Conservation (phyloP, 2,888 invertebrate species). For the Eumacrocentrus americanus region DNA sequence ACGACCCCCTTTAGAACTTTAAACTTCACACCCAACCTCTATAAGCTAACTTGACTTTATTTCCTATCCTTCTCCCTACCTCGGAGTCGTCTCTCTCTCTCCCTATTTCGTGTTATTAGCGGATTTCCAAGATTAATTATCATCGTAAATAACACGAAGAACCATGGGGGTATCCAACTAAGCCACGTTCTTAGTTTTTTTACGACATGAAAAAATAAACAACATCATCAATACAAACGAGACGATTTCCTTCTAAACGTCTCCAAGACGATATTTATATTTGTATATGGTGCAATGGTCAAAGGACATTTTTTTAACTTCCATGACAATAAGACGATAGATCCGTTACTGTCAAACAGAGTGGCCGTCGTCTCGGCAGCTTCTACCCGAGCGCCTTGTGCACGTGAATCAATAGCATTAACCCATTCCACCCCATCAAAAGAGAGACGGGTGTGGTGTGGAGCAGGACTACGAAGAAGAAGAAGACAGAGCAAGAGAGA, state of each 20-base stretch:
- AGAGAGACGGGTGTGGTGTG: constrained; percentile 42
- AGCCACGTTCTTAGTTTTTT: neutral
- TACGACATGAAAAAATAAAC: constrained; percentile 6
- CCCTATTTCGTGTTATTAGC: constrained; percentile 38
- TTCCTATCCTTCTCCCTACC: constrained; percentile 2
- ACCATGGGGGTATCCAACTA: neutral
- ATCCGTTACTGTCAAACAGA: constrained; percentile 60
- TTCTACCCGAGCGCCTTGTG: constrained; percentile 47
- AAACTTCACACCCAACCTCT: constrained; percentile 17
- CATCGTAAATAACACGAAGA: constrained; percentile 41
- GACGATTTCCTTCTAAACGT: no score
- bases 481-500: neutral
- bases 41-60: constrained; percentile 21
- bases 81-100: constrained; percentile 2
- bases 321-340: constrained; percentile 31
- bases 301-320: neutral
- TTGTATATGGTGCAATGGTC: no score
- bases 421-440: constrained; percentile 61
- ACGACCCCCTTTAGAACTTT: constrained; percentile 8
- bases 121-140: constrained; percentile 46
- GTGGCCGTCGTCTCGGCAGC: constrained; percentile 44
- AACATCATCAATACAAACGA: neutral
- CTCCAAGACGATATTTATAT: no score
- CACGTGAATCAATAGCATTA: constrained; percentile 63
- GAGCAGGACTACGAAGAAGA: constrained; percentile 37